Evolutionary conservation across 92 coral and sea anemone species (phyloP), one percentile per base, ranked within the genome.

Genomic region (Porites lobata): DNA sequence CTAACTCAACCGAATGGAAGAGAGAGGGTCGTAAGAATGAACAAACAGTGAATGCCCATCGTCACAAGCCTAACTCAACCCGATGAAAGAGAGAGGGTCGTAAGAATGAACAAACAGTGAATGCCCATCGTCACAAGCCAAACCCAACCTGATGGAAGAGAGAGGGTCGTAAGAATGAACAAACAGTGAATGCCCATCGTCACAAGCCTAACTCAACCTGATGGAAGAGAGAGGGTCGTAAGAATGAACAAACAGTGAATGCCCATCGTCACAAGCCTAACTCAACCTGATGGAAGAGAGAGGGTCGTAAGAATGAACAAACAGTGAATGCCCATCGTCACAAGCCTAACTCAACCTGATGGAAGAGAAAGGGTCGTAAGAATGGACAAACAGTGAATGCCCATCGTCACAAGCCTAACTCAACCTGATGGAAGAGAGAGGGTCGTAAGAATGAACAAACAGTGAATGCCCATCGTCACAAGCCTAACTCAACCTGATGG

Each of bases 1-100:
- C 80, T 76, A 54, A 76, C 80, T 19, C 80, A 53, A 76, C 80
- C 80, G 77, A 13, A 65, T 57, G 32, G 89, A 83, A 83, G 89
- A 89, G 69, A 65, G 69, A 65, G 69, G 69, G 69, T 21, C 69
- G 22, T 22, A 65, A 65, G 69, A 65, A 65, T 18, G 69, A 18
- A 65, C 69, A 65, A 65, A 20, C 69, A 65, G 7, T 65, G 69
- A 18, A 20, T 65, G 69, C 69, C 22, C 69, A 18, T 65, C 69
- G 69, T 65, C 69, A 65, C 69, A 65, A 65, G 69, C 69, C 69
- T 65, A 65, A 65, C 2, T 65, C 69, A 65, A 65, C 43, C 69
- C 21, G 69, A 10, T 65, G 69, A 8, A 17, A 68, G 72, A 8
- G 72, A 68, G 52, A 68, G 72, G 72, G 72, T 68, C 72, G 13